Evolutionary conservation across 2,797 vertebrate genomes (phyloP).

Genomic region (Poecile montanus): DNA sequence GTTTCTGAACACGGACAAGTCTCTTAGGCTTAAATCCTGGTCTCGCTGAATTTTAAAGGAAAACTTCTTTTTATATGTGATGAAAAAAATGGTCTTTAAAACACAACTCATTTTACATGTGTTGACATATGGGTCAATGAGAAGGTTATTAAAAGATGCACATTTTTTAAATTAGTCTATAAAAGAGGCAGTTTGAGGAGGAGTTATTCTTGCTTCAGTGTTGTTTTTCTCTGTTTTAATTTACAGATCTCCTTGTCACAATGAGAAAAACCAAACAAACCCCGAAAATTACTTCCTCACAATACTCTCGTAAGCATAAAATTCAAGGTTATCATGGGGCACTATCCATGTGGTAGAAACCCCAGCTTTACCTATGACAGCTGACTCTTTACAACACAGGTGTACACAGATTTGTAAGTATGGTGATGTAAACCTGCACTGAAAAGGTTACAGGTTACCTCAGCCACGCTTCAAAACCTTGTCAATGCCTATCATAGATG

Average conservation of each 20-base stretch:
- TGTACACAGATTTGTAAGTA: neutral
- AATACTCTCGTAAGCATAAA: neutral
- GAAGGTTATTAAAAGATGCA: neutral
- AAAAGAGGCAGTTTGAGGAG: neutral
- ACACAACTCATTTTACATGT: neutral
- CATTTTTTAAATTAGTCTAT: neutral
- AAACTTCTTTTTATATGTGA: neutral
- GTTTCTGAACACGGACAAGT: neutral
- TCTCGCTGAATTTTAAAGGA: neutral
- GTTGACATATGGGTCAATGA: neutral
- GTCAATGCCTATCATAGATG: neutral
- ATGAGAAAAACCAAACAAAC: neutral
- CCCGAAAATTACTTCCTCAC: accelerated
- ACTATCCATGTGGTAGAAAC: neutral
- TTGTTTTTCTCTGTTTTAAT: neutral
- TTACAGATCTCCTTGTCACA: neutral
- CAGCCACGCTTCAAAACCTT: neutral
- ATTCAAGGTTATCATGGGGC: neutral
- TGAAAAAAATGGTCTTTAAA: neutral
- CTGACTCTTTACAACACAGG: neutral
- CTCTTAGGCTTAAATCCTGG: neutral
- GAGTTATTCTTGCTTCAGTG: neutral
- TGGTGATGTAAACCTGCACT: neutral
- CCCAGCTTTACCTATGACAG: neutral
- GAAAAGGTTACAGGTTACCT: neutral